Evolutionary conservation across 1,140 invertebrate genomes (phyloP), one percentile per base, ranked within the genome.

Genomic region (Ips nitidus): DNA sequence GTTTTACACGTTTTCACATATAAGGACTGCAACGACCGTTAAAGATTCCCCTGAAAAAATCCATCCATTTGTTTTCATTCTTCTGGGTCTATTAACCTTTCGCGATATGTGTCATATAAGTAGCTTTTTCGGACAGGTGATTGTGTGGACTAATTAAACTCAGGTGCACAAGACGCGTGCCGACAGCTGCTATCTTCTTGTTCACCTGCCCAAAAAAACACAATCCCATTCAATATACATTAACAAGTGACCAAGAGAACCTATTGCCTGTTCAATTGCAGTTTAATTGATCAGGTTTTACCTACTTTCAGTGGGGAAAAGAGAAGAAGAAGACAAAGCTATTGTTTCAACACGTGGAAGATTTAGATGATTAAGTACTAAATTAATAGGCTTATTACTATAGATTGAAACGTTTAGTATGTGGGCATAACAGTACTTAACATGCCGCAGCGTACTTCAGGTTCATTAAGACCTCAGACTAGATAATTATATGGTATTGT

Each of bases 141-240:
- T 69, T 41, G 3, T 52, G 59, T 69, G 62, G 43, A 71, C 71
- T 74, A 73, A 74, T 73, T 73, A 72, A 45, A 45, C 36, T 74
- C 69, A 71, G 71, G 71, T 73, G 69, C 69, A 66, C 64, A 61
- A 72, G 66, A 69, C 74, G 72, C 74, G 74, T 75, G 71, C 59
- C 74, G 66, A 53, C 72, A 75, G 64, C 65, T 75, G 71, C 52
- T 50, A 52, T 62, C 55, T 45, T 66, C 58, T 59, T 56, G 66
- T 71, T 66, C 72, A 73, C 69, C 71, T 73, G 74, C 66, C 58
- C 66, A 58, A 68, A 66, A 22, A 22, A 71, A 71, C 62, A 53
- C 58, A 71, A 59, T 42, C 66, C 36, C 52, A 68, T 68, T 68
- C 66, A 68, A 68, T 42, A 67, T 40, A 52, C 66, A 68, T 61